phyloP scores from a whole-genome alignment of 92 coral and sea anemone genomes.

The Virgularia gustaviana region DNA sequence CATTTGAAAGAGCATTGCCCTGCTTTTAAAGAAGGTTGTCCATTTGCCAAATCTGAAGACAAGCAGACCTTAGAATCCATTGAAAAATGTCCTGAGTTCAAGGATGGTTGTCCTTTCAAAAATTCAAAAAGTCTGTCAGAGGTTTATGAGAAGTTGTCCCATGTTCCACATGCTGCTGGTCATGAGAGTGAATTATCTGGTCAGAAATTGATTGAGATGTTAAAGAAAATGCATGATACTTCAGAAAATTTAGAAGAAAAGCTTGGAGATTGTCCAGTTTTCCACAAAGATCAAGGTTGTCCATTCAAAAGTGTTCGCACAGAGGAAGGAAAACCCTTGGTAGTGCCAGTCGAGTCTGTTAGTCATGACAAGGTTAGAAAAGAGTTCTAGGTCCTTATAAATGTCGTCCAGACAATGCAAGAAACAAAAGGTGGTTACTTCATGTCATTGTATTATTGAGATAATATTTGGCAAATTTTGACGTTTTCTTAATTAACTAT shows the following conservation, averaged over 20 bases:
- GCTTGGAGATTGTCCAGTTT: slow-evolving; percentile 72
- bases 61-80: slow-evolving; percentile 60
- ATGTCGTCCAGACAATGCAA: too few species aligned
- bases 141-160: slow-evolving; percentile 57
- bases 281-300: slow-evolving; percentile 65
- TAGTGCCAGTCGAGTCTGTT: slow-evolving; percentile 1
- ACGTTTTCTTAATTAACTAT: too few species aligned
- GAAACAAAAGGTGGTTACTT: too few species aligned
- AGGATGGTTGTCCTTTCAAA: slow-evolving; percentile 78
- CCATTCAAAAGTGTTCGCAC: slow-evolving; percentile 69
- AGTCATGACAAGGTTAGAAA: slow-evolving; percentile 6
- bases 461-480: too few species aligned
- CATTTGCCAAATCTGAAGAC: slow-evolving; percentile 63
- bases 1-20: slow-evolving; percentile 78
- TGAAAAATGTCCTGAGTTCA: slow-evolving; percentile 77
- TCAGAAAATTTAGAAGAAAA: slow-evolving; percentile 62
- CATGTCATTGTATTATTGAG: too few species aligned
- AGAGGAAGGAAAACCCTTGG: slow-evolving; percentile 7
- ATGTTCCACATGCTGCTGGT: slow-evolving; percentile 67
- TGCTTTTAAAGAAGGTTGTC: slow-evolving; percentile 91
- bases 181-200: slow-evolving; percentile 62
- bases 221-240: slow-evolving; percentile 56
- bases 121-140: slow-evolving; percentile 62
- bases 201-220: slow-evolving; percentile 54
- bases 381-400: too few species aligned